Base-by-base conservation (phyloP, 1,140 invertebrate species). In the Ditylenchus dipsaci region DNA sequence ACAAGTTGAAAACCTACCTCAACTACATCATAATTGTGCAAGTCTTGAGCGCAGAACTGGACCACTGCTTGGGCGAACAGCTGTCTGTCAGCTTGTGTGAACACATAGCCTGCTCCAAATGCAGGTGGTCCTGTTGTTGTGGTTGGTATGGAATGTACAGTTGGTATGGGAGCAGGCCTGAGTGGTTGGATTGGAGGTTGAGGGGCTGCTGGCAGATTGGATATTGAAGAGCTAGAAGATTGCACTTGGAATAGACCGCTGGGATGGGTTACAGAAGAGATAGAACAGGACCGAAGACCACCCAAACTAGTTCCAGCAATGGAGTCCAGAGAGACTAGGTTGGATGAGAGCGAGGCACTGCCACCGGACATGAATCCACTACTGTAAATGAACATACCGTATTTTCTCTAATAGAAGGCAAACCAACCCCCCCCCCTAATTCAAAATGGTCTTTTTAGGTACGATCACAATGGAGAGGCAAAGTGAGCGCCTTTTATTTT, bases 1-100 rank as follows among this genome's bases (percentile, higher is more conserved):
- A 65, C 26, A 68, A 67, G 21, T 72, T 53, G 8, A 68, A 7
- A n/a, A 0, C 15, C 17, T 29, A 77, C 71, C 74, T 78, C 72
- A 45, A 76, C 78, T 58, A 82, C 65, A 45, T 71, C 67, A 1
- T 65, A 79, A 66, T 78, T 81, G 23, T 83, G 68, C 49, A 80
- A 60, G 59, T 80, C 78, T 43, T 78, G 63, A 11, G 78, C 74
- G 68, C 80, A 83, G 33, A 77, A 82, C 53, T 77, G 58, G 23
- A 80, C 63, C 9, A 82, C 64, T 26, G 78, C 67, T 53, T 82
- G 78, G 42, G 75, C 61, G 26, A 80, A 81, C 26, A 80, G 63
- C 65, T 79, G 78, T 43, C 67, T 59, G 42, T 80, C 78, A 1
- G 69, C 66, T 45, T 75, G 66, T 19, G 72, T 81, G 53, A 80